phyloP scores from a whole-genome alignment of 2,888 invertebrate genomes.

The Eristalis arbustorum region DNA sequence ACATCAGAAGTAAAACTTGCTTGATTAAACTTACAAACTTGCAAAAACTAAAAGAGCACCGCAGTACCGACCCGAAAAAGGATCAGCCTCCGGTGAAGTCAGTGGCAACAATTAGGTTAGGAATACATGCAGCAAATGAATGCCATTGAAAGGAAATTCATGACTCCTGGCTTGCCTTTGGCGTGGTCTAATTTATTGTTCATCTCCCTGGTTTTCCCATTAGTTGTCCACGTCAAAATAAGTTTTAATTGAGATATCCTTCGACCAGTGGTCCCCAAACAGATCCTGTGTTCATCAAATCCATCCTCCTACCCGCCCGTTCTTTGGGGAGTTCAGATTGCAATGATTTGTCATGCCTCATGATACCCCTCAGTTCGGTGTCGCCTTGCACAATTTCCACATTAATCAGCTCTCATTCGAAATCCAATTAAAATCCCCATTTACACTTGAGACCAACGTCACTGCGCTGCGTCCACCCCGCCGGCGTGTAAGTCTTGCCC shows the following conservation, averaged over 20 bases:
- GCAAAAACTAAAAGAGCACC: too few relatives aligned
- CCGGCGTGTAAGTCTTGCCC: not conserved
- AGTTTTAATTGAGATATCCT: not conserved
- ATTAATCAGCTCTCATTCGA: slow-evolving; percentile 11
- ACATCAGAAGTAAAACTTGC: too few relatives aligned
- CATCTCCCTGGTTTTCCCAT: not conserved
- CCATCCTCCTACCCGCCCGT: not conserved
- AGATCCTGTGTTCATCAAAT: not conserved
- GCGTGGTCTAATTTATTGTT: not conserved
- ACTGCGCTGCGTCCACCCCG: not conserved
- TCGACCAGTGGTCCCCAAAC: not conserved
- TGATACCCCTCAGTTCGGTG: not conserved
- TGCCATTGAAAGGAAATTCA: too few relatives aligned
- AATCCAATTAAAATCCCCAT: slow-evolving; percentile 39
- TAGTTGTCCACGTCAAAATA: not conserved
- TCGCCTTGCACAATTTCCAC: slow-evolving; percentile 17
- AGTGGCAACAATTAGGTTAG: too few relatives aligned
- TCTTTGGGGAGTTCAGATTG: not conserved
- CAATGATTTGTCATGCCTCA: not conserved
- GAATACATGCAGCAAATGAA: too few relatives aligned
- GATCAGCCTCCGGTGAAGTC: too few relatives aligned
- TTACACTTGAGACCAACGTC: not conserved
- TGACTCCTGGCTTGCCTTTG: too few relatives aligned
- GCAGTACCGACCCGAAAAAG: too few relatives aligned
- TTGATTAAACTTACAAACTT: too few relatives aligned